Evolutionary conservation across 2,888 invertebrate species (phyloP).

Genomic region (Megalurothrips usitatus): DNA sequence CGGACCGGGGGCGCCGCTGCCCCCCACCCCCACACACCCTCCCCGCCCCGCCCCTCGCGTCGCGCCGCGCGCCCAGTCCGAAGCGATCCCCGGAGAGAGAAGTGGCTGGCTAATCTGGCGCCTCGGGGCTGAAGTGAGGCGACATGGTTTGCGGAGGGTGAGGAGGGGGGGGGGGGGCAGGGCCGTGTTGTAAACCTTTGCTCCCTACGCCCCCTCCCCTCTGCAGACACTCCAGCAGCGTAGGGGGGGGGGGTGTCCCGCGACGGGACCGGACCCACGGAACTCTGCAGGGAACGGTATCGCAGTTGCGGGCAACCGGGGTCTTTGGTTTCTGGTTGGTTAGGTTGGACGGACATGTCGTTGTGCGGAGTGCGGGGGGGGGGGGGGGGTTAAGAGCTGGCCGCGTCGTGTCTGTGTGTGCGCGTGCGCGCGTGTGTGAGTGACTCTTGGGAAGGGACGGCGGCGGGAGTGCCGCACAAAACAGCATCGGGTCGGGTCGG

Average conservation of each 20-base stretch:
- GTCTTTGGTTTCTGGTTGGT: too few relatives aligned
- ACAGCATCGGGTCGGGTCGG: too few relatives aligned
- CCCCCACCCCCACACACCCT: not conserved
- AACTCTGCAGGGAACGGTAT: too few relatives aligned
- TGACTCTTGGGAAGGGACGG: too few relatives aligned
- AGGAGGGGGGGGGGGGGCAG: not conserved
- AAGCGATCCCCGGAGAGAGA: constrained; percentile 21
- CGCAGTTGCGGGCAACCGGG: too few relatives aligned
- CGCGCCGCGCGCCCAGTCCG: not conserved
- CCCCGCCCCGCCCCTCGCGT: not conserved
- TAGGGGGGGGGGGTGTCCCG: not conserved
- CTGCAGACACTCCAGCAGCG: not conserved
- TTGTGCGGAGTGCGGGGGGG: too few relatives aligned
- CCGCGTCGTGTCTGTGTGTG: too few relatives aligned
- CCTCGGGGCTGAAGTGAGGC: not conserved
- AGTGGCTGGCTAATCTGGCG: constrained; percentile 21
- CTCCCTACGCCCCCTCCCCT: not conserved
- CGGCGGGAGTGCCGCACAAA: too few relatives aligned
- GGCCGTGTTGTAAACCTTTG: not conserved
- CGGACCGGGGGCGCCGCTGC: not conserved
- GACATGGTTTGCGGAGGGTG: not conserved
- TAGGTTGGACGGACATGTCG: too few relatives aligned
- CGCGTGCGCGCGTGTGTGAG: too few relatives aligned
- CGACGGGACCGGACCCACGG: not conserved
- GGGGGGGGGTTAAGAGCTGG: too few relatives aligned